Percentiles rank a stretch among this genome's conserved stretches.
Evolutionary conservation across 1,140 invertebrate species (phyloP).

Genomic region (Zaprionus africanus): DNA sequence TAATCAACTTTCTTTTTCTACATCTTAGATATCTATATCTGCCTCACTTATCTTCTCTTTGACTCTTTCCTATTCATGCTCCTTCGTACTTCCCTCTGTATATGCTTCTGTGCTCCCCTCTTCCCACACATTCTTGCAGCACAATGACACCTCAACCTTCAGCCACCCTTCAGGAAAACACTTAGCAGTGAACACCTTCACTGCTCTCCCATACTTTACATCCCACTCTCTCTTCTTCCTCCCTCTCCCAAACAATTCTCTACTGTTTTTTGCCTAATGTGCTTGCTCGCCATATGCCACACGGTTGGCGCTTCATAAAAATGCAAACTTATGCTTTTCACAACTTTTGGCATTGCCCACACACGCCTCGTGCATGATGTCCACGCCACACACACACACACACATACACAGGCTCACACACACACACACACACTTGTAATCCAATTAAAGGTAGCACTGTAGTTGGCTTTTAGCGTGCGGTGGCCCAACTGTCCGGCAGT

Average conservation of each 20-base stretch:
- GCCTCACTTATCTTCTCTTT: not conserved
- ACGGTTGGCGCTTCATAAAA: slow-evolving; percentile 73
- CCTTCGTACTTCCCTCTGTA: not conserved
- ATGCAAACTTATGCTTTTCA: slow-evolving; percentile 80
- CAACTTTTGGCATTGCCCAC: slow-evolving; percentile 67
- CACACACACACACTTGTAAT: slow-evolving; percentile 71
- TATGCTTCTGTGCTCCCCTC: not conserved
- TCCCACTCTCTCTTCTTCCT: not conserved
- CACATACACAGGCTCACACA: slow-evolving; percentile 31
- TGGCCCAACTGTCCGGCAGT: slow-evolving; percentile 37
- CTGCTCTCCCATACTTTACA: not conserved
- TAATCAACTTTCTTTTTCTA: not conserved
- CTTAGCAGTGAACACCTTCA: slow-evolving; percentile 38
- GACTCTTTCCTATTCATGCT: not conserved
- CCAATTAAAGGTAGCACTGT: slow-evolving; percentile 81
- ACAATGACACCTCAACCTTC: slow-evolving; percentile 37
- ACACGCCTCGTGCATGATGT: slow-evolving; percentile 40
- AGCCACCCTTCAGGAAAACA: slow-evolving; percentile 44
- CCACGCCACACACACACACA: slow-evolving; percentile 18
- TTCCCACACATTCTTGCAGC: slow-evolving; percentile 11
- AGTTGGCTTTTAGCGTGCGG: slow-evolving; percentile 81
- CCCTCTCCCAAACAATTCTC: slow-evolving; percentile 21
- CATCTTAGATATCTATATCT: not conserved
- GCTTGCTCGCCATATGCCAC: slow-evolving; percentile 63
- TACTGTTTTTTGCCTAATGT: slow-evolving; percentile 45